Evolutionary conservation across 1,140 invertebrate genomes (phyloP), one percentile per base, ranked within the genome.

Genomic region (Aphis gossypii): DNA sequence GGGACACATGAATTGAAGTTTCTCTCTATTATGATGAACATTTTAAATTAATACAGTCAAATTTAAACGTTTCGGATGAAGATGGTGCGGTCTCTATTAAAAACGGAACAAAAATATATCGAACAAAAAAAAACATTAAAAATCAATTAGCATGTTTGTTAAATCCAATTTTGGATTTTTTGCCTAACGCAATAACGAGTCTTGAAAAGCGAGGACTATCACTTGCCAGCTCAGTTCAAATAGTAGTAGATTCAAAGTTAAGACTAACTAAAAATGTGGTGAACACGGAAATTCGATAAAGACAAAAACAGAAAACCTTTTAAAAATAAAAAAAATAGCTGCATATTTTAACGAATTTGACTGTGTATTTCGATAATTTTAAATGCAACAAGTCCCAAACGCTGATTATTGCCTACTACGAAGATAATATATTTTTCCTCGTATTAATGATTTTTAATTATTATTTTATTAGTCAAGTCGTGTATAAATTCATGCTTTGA

Each of bases 131-230:
- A 76, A 76, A 76, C n/a, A 76, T 76, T 76, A 11, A 76, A 76
- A 76, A 11, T 76, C 68, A 76, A 76, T n/a, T 76, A n/a, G 30
- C 3, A 41, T 35, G 68, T 76, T 76, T 76, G n/a, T 76, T n/a
- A 76, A 76, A 76, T 76, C 68, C 14, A 76, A 76, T 56, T 25
- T 46, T 46, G 46, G 7, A 46, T 46, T 25, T 25, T 56, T 56
- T 56, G 54, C 54, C 54, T 56, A 76, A 76, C 68, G 18, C 68
- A 76, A 76, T 76, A 76, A 76, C 9, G n/a, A 76, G 68, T 76
- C 68, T 76, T 76, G 68, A 76, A n/a, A n/a, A 76, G n/a, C 30
- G n/a, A 76, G 68, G 68, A 76, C n/a, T 76, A 76, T n/a, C 68
- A n/a, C 68, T 76, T 76, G n/a, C 68, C 18, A 76, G 30, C n/a